phyloP scores from a whole-genome alignment of 2,888 invertebrate species.

The Microplitis deprimator region DNA sequence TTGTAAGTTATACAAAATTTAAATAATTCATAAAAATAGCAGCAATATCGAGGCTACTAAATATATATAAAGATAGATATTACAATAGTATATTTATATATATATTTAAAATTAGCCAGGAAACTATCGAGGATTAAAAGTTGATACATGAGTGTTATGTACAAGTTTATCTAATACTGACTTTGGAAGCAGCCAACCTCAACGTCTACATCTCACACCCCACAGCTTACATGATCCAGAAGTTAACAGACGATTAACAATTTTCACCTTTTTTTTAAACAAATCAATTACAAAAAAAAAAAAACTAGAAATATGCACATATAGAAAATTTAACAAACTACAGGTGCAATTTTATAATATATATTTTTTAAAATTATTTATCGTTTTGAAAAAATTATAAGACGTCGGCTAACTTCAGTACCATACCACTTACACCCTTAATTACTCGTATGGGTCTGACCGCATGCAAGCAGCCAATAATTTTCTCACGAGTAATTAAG shows the following conservation, averaged over 20 bases:
- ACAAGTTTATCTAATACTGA: slow-evolving; percentile 60
- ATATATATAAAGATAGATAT: slow-evolving; percentile 43
- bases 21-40: slow-evolving; percentile 57
- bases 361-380: too few species aligned
- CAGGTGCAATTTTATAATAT: too few species aligned
- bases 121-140: not conserved
- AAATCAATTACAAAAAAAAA: too few species aligned
- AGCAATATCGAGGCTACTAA: not conserved
- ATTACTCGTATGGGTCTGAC: too few species aligned
- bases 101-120: not conserved
- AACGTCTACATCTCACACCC: slow-evolving; percentile 46
- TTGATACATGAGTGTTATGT: slow-evolving; percentile 28
- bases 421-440: too few species aligned
- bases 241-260: not conserved
- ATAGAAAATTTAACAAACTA: too few species aligned
- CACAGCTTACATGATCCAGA: not conserved
- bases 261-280: too few species aligned
- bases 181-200: slow-evolving; percentile 64
- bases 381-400: too few species aligned
- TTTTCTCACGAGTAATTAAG: not conserved
- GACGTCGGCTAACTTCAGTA: too few species aligned
- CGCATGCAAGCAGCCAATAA: too few species aligned
- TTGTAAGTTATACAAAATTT: slow-evolving; percentile 51
- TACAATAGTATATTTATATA: slow-evolving; percentile 34
- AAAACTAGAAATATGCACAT: too few species aligned